These are phyloP conservation scores for Trematocara variabile DNA, from an alignment of 2,113 vertebrate genomes.

Conservation along the genomic window DNA sequence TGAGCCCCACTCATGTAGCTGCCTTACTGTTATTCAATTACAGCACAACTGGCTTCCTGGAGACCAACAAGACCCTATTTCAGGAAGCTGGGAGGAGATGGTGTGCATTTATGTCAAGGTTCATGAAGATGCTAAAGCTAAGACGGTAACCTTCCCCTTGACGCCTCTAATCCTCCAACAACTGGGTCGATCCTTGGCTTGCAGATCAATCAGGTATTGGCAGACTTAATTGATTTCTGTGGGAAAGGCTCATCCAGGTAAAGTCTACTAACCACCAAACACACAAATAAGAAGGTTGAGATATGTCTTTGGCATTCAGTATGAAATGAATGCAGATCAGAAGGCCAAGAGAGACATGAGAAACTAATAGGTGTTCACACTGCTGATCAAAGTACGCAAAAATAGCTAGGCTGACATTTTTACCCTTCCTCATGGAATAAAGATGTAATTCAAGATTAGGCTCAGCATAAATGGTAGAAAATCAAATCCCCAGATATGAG, in stretches of 20 bases:
- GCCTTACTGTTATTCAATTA: conserved; percentile 59
- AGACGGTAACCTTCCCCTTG: conserved; percentile 3
- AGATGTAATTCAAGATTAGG: not conserved
- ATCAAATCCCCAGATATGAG: not conserved
- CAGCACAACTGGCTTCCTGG: conserved; percentile 34
- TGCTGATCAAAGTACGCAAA: not conserved
- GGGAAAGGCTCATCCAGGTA: conserved; percentile 62
- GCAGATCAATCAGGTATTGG: conserved; percentile 64
- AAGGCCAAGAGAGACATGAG: not conserved
- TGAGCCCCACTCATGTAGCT: conserved; percentile 25
- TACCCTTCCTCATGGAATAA: not conserved
- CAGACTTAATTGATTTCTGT: conserved; percentile 74
- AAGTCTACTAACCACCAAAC: conserved; percentile 13
- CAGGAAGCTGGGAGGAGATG: conserved; percentile 15
- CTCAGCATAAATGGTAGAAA: not conserved
- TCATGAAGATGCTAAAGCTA: conserved; percentile 25
- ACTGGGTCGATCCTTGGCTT: conserved; percentile 34
- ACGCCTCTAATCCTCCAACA: conserved; percentile 51
- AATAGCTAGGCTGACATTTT: not conserved
- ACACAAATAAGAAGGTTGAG: not conserved
- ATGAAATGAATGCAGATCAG: not conserved
- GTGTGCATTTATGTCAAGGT: conserved; percentile 44
- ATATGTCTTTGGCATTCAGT: not conserved
- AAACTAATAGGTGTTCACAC: not conserved
- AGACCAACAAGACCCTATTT: conserved; percentile 43